These are phyloP conservation scores for Aegotheles bennettii DNA, from an alignment of 2,113 vertebrate species.

Conservation along the genomic window DNA sequence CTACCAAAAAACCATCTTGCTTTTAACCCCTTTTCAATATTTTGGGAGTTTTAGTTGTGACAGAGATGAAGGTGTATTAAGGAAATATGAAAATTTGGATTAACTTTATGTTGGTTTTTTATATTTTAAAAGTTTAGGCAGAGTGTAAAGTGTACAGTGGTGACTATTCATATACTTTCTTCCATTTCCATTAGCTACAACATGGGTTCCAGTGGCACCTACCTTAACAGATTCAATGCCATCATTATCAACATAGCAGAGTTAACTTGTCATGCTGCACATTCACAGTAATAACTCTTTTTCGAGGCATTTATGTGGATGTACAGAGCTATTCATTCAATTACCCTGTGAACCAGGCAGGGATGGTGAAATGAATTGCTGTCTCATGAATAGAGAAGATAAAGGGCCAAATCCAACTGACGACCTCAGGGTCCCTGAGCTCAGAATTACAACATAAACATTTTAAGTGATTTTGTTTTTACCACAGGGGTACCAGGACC, in stretches of 20 bases:
- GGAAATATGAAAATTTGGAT: background rate
- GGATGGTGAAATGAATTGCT: constrained; percentile 8
- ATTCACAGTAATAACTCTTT: background rate
- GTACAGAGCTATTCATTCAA: background rate
- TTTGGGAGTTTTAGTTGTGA: constrained; percentile 16
- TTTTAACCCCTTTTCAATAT: constrained; percentile 33
- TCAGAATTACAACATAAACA: background rate
- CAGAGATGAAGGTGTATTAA: background rate
- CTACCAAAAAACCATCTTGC: constrained; percentile 28
- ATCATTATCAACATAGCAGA: background rate
- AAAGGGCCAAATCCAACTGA: constrained; percentile 28
- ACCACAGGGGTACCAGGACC: background rate
- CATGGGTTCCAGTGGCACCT: background rate
- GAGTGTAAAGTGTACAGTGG: background rate
- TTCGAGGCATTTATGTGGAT: background rate
- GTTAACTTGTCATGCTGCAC: background rate
- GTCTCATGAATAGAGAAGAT: background rate
- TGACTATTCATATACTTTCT: background rate
- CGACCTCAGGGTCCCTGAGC: background rate
- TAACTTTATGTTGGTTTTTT: background rate
- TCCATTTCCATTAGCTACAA: background rate
- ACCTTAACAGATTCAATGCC: background rate
- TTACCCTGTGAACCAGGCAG: background rate
- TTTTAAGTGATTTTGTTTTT: background rate
- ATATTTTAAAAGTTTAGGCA: background rate